A percentile compares a stretch with the other conserved stretches of the same genome.
These are phyloP conservation scores for Melikaiella ostensackeni DNA, from an alignment of 2,888 invertebrate genomes.

Conservation along the genomic window DNA sequence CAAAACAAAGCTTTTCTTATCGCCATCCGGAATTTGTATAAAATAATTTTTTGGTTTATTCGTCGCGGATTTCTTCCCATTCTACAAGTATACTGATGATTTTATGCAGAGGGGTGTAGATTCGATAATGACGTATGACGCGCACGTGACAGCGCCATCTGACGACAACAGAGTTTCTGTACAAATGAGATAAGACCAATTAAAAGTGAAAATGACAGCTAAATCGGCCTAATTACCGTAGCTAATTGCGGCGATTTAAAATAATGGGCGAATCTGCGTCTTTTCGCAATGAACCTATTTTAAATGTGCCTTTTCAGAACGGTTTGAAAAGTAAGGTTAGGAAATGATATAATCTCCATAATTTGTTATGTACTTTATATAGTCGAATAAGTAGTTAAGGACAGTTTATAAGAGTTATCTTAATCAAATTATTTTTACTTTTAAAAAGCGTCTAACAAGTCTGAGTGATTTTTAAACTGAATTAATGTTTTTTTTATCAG, in stretches of 20 bases:
- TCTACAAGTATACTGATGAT: neutral
- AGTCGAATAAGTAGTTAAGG: no score
- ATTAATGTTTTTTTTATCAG: neutral
- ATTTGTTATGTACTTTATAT: no score
- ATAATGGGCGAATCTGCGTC: neutral
- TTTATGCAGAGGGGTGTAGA: neutral
- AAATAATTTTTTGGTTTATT: neutral
- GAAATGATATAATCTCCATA: neutral
- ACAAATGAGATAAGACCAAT: neutral
- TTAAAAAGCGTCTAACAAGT: neutral
- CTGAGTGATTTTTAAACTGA: neutral
- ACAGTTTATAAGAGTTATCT: neutral
- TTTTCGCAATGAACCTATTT: neutral
- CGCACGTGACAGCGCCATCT: constrained; percentile 20
- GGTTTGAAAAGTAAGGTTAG: neutral
- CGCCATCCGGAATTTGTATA: neutral
- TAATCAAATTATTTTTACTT: neutral
- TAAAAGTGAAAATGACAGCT: constrained; percentile 11
- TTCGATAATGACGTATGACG: constrained; percentile 14
- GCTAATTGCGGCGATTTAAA: neutral
- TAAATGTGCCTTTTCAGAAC: neutral
- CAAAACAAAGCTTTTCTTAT: constrained; percentile 28
- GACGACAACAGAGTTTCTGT: neutral
- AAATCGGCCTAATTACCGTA: constrained; percentile 10
- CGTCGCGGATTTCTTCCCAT: neutral